Base-by-base conservation (phyloP, 2,797 vertebrate species). In the Acanthurus leucopareius region DNA sequence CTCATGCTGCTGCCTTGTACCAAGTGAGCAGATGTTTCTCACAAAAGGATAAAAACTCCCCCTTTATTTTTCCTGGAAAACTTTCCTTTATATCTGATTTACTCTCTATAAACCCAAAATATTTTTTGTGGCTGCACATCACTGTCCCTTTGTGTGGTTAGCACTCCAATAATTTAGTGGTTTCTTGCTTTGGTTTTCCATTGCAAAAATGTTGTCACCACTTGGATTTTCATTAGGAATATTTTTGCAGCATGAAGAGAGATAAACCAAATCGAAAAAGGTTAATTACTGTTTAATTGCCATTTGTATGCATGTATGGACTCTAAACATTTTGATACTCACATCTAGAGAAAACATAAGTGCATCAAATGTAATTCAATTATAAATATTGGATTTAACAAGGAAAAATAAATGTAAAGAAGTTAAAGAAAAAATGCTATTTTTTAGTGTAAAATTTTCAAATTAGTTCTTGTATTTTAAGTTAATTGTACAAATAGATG, bases 1-100 rank as follows among this genome's bases (percentile, higher is more conserved):
- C 73, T 75, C 38, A 32, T 74, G 56, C 73, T 72, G 77, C 75
- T 74, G 63, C 64, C 40, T 25, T 60, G 19, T 45, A 67, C 58
- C 19, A 64, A 73, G 53, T 52, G 38, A 65, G 40, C 73, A 78
- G 64, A 75, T 83, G 74, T 80, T 61, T 67, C 64, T 65, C n/a
- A 47, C 53, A 6, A 32, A 56, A 32, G 35, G 14, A n/a, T 67
- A 52, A 22, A 2, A 10, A 20, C 7, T 4, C 20, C 47, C 35
- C 25, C 44, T 52, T 35, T 25, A 9, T 3, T 25, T 62, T 56
- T 54, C 45, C 66, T 40, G 56, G 40, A 44, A 73, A 69, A 53
- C 63, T 35, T 53, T 66, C 60, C 42, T 72, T 68, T 64, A 20
- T 53, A 22, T 68, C 16, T 54, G 47, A 74, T 28, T 68, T 22